These are phyloP conservation scores for Drosophila limbata DNA, from an alignment of 2,888 invertebrate species.

Conservation along the genomic window DNA sequence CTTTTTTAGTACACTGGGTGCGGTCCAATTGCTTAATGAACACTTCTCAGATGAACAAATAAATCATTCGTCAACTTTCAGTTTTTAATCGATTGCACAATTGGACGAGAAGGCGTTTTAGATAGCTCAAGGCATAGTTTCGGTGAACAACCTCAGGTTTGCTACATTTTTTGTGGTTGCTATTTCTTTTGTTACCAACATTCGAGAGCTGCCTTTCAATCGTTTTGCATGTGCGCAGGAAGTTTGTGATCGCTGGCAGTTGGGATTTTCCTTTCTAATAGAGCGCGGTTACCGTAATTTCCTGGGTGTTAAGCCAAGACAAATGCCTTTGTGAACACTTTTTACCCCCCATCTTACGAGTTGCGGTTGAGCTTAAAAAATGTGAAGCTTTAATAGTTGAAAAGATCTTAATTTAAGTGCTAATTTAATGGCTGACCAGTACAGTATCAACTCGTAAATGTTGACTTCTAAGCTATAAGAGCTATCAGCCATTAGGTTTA, in stretches of 20 bases:
- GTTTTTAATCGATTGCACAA: constrained; percentile 58
- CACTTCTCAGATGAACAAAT: constrained; percentile 53
- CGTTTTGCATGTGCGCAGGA: constrained; percentile 52
- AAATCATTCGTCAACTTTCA: constrained; percentile 51
- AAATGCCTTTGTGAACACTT: constrained; percentile 9
- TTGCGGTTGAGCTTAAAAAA: background rate
- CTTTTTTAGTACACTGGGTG: constrained; percentile 50
- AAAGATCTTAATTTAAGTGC: constrained; percentile 4
- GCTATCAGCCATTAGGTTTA: too few relatives aligned
- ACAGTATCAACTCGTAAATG: background rate
- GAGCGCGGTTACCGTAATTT: constrained; percentile 44
- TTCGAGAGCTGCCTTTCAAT: constrained; percentile 38
- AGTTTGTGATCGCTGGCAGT: constrained; percentile 33
- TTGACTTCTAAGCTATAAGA: too few relatives aligned
- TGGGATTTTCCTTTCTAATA: constrained; percentile 66
- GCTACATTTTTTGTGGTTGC: constrained; percentile 27
- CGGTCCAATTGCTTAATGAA: constrained; percentile 50
- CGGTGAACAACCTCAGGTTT: constrained; percentile 25
- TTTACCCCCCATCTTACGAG: background rate
- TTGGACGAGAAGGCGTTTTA: constrained; percentile 49
- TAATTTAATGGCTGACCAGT: background rate
- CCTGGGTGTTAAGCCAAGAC: constrained; percentile 39
- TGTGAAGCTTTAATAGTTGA: background rate
- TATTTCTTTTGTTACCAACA: constrained; percentile 41
- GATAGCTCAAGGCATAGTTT: constrained; percentile 28